Conservation (phyloP, 2,797 vertebrate genomes). For the Tamandua tetradactyla region DNA sequence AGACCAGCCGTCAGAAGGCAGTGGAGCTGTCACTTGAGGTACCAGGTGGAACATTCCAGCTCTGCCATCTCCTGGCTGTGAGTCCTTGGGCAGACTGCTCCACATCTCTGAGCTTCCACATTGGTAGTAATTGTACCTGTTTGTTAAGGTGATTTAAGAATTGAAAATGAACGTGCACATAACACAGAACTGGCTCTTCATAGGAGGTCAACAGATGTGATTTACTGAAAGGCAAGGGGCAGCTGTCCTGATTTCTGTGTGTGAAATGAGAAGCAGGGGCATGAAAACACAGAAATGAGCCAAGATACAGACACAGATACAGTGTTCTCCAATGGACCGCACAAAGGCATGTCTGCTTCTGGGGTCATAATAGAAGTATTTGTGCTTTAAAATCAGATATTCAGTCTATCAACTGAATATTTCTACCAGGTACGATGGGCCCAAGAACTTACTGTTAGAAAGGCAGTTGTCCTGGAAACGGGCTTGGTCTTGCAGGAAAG, state of each 20-base stretch:
- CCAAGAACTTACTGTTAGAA: neutral
- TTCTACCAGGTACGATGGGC: neutral
- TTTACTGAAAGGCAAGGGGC: neutral
- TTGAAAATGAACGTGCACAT: neutral
- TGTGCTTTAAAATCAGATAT: neutral
- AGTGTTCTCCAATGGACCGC: accelerated
- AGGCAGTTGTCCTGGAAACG: conserved; percentile 43
- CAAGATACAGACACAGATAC: accelerated
- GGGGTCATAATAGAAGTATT: neutral
- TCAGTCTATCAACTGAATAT: neutral
- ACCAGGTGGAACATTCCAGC: too few species aligned
- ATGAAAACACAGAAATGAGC: neutral
- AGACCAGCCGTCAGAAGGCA: neutral
- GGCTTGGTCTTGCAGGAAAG: neutral
- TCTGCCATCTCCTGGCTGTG: neutral
- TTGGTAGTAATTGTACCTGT: neutral
- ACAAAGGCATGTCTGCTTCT: neutral
- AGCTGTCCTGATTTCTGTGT: neutral
- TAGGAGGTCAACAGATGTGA: too few species aligned
- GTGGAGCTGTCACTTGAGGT: neutral
- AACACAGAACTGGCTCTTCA: neutral
- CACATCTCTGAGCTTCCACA: neutral
- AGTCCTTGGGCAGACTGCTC: neutral
- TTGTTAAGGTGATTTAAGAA: neutral
- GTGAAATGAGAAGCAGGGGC: neutral